Evolutionary conservation across 2,113 vertebrate genomes (phyloP).

Genomic region (Forbesichthys papilliferus): DNA sequence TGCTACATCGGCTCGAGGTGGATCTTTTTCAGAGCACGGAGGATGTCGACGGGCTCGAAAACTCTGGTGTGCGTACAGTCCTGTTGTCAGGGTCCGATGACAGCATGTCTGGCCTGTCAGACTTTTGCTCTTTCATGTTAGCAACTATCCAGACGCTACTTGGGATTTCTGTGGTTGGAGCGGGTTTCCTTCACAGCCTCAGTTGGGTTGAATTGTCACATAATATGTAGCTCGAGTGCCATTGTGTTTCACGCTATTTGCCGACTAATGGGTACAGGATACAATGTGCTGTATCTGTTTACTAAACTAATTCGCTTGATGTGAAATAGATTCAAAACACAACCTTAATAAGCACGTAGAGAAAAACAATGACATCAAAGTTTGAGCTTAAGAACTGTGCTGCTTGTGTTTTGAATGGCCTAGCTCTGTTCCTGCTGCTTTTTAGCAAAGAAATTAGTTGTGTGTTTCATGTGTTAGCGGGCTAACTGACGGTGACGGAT

Average conservation of each 20-base stretch:
- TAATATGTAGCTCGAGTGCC: conserved; percentile 32
- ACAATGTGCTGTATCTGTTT: conserved; percentile 43
- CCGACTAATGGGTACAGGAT: conserved; percentile 30
- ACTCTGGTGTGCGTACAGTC: conserved; percentile 31
- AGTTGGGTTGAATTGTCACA: conserved; percentile 36
- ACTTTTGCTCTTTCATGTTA: conserved; percentile 48
- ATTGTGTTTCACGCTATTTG: conserved; percentile 36
- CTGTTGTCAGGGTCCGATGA: conserved; percentile 49
- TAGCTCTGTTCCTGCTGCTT: conserved; percentile 31
- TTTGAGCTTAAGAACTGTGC: conserved; percentile 7
- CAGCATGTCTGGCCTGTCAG: conserved; percentile 56
- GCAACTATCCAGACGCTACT: conserved; percentile 36
- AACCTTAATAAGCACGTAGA: conserved; percentile 24
- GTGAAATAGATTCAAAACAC: conserved; percentile 7
- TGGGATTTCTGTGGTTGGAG: conserved; percentile 41
- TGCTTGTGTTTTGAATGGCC: conserved; percentile 30
- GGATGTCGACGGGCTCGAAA: conserved; percentile 57
- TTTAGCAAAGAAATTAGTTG: conserved; percentile 33
- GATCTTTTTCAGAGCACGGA: conserved; percentile 37
- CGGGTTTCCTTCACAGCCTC: conserved; percentile 43
- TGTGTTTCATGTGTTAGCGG: conserved; percentile 55
- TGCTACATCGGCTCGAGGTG: conserved; percentile 28
- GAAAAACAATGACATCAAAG: conserved; percentile 47
- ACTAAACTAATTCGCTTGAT: conserved; percentile 40
- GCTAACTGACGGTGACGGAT: conserved; percentile 55